These are phyloP conservation scores for Cataglyphis hispanica DNA, from an alignment of 1,140 invertebrate species.

Conservation along the genomic window DNA sequence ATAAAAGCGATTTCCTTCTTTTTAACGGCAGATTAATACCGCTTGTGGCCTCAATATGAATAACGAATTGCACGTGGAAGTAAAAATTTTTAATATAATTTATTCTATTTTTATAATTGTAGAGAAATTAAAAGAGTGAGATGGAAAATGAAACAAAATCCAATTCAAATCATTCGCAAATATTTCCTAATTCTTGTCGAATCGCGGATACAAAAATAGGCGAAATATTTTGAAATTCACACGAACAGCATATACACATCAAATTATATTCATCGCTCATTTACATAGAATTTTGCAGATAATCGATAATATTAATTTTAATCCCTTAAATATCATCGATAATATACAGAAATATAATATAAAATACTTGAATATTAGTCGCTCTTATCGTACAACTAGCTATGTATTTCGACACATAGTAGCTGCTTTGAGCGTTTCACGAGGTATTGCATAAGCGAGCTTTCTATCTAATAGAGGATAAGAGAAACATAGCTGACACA, in stretches of 20 bases:
- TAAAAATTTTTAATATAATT: background rate
- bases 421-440: constrained; percentile 17
- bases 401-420: constrained; percentile 8
- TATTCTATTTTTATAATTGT: constrained; percentile 1
- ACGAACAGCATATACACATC: background rate
- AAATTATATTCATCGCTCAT: background rate
- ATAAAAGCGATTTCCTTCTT: constrained; percentile 11
- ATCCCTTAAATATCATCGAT: background rate
- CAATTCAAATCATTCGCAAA: background rate
- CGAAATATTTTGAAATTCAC: background rate
- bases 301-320: background rate
- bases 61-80: background rate
- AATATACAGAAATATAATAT: no score
- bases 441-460: constrained; percentile 39
- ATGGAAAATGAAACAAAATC: background rate
- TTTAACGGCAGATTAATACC: constrained; percentile 12
- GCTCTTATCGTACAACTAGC: background rate
- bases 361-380: constrained; percentile 12
- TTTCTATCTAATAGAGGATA: constrained; percentile 59
- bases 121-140: background rate
- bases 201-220: background rate
- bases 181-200: background rate
- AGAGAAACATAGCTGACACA: constrained; percentile 46
- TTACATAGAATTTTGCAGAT: background rate
- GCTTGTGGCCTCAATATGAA: background rate